Percentiles rank a stretch among this genome's conserved stretches.
Conservation (phyloP, 2,888 invertebrate species). For the Salpingus planirostris region DNA sequence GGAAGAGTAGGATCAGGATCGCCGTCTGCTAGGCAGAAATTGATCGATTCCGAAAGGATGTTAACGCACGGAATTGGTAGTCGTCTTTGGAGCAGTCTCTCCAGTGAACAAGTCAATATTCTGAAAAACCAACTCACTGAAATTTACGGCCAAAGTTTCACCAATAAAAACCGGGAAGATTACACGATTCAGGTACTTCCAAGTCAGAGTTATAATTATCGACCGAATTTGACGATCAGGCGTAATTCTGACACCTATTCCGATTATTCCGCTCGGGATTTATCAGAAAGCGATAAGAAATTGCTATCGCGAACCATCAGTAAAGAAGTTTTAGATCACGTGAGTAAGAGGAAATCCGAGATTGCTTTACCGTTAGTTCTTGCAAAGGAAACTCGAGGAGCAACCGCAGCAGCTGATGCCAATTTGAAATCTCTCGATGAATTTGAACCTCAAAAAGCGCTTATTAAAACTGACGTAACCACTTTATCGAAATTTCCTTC, state of each 20-base stretch:
- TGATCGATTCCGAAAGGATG: constrained; percentile 25
- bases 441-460: constrained; percentile 31
- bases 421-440: constrained; percentile 20
- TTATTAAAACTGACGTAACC: constrained; percentile 34
- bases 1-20: constrained; percentile 37
- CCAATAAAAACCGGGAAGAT: constrained; percentile 35
- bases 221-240: constrained; percentile 36
- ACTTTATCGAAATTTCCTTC: constrained; percentile 35
- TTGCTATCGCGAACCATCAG: constrained; percentile 63
- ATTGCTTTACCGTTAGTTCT: constrained; percentile 34
- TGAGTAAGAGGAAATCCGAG: constrained; percentile 41
- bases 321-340: constrained; percentile 60
- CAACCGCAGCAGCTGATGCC: constrained; percentile 49
- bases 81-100: constrained; percentile 73
- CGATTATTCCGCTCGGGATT: constrained; percentile 26
- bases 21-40: constrained; percentile 22
- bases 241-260: constrained; percentile 41
- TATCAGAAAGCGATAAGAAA: constrained; percentile 63
- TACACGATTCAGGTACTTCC: constrained; percentile 55
- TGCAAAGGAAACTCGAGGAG: constrained; percentile 54
- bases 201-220: constrained; percentile 17
- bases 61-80: constrained; percentile 56
- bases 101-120: constrained; percentile 73
- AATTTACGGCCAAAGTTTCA: constrained; percentile 56
- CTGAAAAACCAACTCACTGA: constrained; percentile 72